phyloP scores from a whole-genome alignment of 2,888 invertebrate species.

The Bembecia ichneumoniformis region DNA sequence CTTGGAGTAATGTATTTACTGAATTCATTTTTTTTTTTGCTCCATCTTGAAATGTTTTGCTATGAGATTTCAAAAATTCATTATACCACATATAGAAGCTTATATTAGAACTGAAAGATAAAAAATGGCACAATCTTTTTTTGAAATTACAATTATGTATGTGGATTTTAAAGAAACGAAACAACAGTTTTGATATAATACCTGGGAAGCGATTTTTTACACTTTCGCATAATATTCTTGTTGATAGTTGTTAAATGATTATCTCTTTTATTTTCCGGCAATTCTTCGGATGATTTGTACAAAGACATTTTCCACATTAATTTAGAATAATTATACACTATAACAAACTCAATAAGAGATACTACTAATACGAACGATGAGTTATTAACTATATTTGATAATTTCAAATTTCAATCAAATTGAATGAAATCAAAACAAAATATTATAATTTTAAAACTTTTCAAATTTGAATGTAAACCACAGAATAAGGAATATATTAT shows the following conservation, averaged over 20 bases:
- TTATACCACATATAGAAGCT: slow-evolving; percentile 31
- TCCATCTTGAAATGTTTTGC: slow-evolving; percentile 19
- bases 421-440: no score
- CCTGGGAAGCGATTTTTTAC: slow-evolving; percentile 1
- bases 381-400: no score
- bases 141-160: no score
- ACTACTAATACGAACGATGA: no score
- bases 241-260: slow-evolving; percentile 21
- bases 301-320: slow-evolving; percentile 1
- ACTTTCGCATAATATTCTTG: slow-evolving; percentile 30
- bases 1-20: slow-evolving; percentile 23
- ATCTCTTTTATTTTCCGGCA: slow-evolving; percentile 20
- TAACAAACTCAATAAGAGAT: no score
- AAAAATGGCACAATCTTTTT: neutral
- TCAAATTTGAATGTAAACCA: no score
- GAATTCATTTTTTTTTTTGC: slow-evolving; percentile 24
- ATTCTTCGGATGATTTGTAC: slow-evolving; percentile 6
- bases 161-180: neutral
- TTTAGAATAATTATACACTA: no score
- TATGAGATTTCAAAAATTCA: slow-evolving; percentile 32
- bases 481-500: no score
- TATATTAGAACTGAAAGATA: slow-evolving; percentile 39
- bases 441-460: no score
- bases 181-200: neutral
- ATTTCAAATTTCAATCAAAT: no score